Percentiles rank a stretch among this genome's conserved stretches.
Conservation (phyloP, 2,888 invertebrate species). For the Sarcophaga subvicina region DNA sequence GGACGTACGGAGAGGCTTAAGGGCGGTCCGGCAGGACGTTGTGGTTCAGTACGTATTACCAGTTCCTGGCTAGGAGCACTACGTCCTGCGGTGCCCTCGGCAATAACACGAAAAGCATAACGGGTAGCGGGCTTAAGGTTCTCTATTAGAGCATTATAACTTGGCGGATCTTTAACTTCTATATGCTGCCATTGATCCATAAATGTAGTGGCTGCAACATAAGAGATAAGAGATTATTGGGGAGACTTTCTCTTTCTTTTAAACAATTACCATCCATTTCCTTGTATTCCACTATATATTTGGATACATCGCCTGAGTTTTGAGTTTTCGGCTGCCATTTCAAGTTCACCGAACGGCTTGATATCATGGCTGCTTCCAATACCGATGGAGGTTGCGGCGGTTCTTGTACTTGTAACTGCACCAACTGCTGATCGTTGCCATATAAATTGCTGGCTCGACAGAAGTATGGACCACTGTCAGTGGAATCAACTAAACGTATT, state of each 20-base stretch:
- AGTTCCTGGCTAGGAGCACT: slow-evolving; percentile 87
- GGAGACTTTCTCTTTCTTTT: background rate
- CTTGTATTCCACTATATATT: slow-evolving; percentile 87
- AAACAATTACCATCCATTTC: slow-evolving; percentile 84
- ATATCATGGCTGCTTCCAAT: slow-evolving; percentile 87
- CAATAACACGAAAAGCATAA: slow-evolving; percentile 87
- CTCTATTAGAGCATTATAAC: slow-evolving; percentile 86
- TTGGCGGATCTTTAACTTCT: slow-evolving; percentile 86
- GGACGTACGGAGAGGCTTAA: slow-evolving; percentile 86
- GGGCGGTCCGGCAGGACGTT: slow-evolving; percentile 88
- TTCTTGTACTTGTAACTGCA: slow-evolving; percentile 89
- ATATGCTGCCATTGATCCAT: slow-evolving; percentile 85
- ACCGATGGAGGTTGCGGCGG: slow-evolving; percentile 88
- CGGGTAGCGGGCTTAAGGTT: slow-evolving; percentile 88
- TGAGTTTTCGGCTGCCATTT: slow-evolving; percentile 88
- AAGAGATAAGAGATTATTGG: background rate
- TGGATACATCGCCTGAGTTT: slow-evolving; percentile 87
- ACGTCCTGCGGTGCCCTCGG: slow-evolving; percentile 88
- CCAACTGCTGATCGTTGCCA: slow-evolving; percentile 87
- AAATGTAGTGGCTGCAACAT: slow-evolving; percentile 74
- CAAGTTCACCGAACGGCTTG: slow-evolving; percentile 88
- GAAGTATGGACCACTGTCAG: slow-evolving; percentile 89
- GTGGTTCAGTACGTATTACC: slow-evolving; percentile 86
- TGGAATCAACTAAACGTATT: slow-evolving; percentile 86
- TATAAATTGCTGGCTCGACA: slow-evolving; percentile 90